These are phyloP conservation scores for Zhuqinia jingwanae DNA, from an alignment of 2,888 invertebrate species.

Conservation along the genomic window DNA sequence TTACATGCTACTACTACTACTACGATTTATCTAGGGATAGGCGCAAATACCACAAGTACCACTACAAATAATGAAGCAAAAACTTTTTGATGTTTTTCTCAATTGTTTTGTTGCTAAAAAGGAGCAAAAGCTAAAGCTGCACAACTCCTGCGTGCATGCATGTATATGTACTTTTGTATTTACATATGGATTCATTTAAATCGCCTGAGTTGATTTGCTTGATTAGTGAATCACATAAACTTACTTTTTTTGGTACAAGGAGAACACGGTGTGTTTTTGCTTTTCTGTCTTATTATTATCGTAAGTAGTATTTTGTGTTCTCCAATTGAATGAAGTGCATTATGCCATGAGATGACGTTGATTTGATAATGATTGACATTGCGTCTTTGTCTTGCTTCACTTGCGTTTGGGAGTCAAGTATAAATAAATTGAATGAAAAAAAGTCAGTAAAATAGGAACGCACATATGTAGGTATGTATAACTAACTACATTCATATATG, in stretches of 20 bases:
- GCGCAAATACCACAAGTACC: not conserved
- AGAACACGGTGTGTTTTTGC: slow-evolving; percentile 12
- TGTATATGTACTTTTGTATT: too few relatives aligned
- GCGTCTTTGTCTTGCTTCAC: not conserved
- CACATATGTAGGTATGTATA: too few relatives aligned
- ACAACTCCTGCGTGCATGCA: too few relatives aligned
- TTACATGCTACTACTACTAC: too few relatives aligned
- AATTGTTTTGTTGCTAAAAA: too few relatives aligned
- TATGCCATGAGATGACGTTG: slow-evolving; percentile 39
- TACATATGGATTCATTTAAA: not conserved
- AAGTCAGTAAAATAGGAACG: too few relatives aligned
- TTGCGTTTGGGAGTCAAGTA: not conserved
- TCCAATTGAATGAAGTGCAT: slow-evolving; percentile 21
- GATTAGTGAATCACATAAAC: not conserved
- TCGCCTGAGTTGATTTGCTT: slow-evolving; percentile 26
- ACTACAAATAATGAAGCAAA: not conserved
- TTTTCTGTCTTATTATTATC: not conserved
- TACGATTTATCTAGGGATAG: too few relatives aligned
- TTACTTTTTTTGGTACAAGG: slow-evolving; percentile 61
- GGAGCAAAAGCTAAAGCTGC: too few relatives aligned
- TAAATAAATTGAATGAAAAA: too few relatives aligned
- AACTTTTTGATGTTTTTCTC: not conserved
- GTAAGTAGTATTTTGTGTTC: not conserved
- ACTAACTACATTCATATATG: slow-evolving; percentile 33
- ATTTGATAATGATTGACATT: slow-evolving; percentile 31